These are phyloP conservation scores for Corythornis leucogaster DNA, from an alignment of 2,797 vertebrate genomes.

Conservation along the genomic window DNA sequence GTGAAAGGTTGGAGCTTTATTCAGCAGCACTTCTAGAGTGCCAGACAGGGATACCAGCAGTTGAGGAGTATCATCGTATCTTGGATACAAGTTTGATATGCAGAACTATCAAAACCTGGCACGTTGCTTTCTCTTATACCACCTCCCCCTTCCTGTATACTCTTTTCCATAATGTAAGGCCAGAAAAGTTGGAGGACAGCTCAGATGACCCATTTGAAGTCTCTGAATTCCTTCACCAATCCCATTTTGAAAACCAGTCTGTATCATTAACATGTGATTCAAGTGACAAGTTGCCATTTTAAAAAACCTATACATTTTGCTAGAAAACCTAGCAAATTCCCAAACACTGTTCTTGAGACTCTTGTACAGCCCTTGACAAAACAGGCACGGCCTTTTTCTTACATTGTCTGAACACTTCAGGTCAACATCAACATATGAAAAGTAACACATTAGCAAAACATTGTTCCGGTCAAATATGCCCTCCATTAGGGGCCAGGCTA, in stretches of 20 bases:
- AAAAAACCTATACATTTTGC: background rate
- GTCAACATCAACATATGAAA: background rate
- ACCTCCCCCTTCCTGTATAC: background rate
- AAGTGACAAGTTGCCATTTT: background rate
- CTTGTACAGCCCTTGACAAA: background rate
- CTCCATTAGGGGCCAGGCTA: background rate
- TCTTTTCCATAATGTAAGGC: background rate
- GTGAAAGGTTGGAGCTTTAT: background rate
- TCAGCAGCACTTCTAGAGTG: background rate
- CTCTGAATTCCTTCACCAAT: background rate
- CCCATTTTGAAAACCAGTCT: background rate
- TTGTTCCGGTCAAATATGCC: background rate
- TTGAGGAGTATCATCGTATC: background rate
- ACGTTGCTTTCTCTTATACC: background rate
- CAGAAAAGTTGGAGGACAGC: background rate
- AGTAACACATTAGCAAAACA: background rate
- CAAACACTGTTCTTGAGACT: background rate
- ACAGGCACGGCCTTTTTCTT: background rate
- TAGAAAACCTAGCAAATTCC: background rate
- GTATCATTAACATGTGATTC: background rate
- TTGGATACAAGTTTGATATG: background rate
- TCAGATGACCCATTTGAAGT: background rate
- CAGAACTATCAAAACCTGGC: background rate
- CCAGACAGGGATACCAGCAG: background rate
- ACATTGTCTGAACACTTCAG: background rate